phyloP scores from a whole-genome alignment of 2,797 vertebrate species.

The Parotocinclus haroldoi region DNA sequence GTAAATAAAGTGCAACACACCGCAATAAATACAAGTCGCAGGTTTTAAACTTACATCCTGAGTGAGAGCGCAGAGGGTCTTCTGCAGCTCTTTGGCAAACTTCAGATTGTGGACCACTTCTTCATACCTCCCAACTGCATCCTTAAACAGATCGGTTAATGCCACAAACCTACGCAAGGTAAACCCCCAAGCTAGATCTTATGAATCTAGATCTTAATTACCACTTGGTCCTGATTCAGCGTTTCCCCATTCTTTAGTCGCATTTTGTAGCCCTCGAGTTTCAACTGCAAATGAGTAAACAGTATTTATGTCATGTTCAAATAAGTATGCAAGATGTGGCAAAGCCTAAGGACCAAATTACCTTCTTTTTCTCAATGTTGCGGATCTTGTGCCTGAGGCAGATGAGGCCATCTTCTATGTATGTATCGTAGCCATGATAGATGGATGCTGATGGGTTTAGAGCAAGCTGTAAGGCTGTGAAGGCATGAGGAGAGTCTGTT shows the following conservation, averaged over 20 bases:
- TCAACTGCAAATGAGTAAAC: conserved; percentile 78
- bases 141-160: conserved; percentile 59
- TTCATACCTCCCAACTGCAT: conserved; percentile 86
- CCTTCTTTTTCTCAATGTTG: conserved; percentile 98
- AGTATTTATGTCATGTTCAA: neutral
- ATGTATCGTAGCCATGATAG: conserved; percentile 86
- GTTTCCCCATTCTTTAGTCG: conserved; percentile 77
- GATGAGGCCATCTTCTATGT: conserved; percentile 92
- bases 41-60: conserved; percentile 77
- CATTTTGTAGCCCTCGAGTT: conserved; percentile 86
- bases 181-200: neutral
- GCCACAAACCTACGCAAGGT: neutral
- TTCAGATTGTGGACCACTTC: conserved; percentile 89
- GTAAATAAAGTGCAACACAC: neutral
- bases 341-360: conserved; percentile 49
- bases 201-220: conserved; percentile 58
- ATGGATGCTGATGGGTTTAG: conserved; percentile 62
- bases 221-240: conserved; percentile 91
- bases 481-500: conserved; percentile 52
- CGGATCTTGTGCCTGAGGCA: conserved; percentile 96
- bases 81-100: conserved; percentile 90
- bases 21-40: neutral
- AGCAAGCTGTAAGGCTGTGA: conserved; percentile 56
- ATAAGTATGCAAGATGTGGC: neutral
- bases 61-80: conserved; percentile 83